Evolutionary conservation across 37 sponge, comb jelly and placozoan species (phyloP).

Genomic region (Aphrocallistes beatrix): DNA sequence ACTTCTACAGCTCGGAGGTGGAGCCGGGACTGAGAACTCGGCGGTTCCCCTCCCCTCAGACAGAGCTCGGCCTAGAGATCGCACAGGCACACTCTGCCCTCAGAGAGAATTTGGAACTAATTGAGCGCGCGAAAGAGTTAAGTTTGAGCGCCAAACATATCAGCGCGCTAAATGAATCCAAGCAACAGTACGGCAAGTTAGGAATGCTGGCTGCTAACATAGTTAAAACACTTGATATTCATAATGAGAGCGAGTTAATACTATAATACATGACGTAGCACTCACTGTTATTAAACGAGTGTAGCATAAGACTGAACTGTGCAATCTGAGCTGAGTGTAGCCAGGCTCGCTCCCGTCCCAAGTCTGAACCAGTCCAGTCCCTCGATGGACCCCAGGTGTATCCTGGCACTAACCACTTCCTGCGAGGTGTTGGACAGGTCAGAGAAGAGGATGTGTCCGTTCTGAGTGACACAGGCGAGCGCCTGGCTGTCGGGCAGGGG

Average conservation of each 20-base stretch:
- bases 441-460: neutral
- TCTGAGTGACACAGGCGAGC: neutral
- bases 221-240: neutral
- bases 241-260: neutral
- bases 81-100: neutral
- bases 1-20: neutral
- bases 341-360: neutral
- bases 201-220: neutral
- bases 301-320: neutral
- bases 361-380: neutral
- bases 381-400: conserved; percentile 5
- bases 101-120: neutral
- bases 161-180: neutral
- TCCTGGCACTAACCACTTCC: neutral
- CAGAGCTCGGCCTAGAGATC: neutral
- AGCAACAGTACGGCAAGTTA: neutral
- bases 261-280: neutral
- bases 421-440: neutral
- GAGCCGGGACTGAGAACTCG: neutral
- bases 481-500: neutral
- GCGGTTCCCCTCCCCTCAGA: neutral
- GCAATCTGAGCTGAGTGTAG: neutral
- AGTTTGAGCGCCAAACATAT: neutral
- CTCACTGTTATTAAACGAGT: neutral
- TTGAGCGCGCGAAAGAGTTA: neutral